Base-by-base conservation (phyloP, 2,113 vertebrate species). In the Triplophysa tibetana region DNA sequence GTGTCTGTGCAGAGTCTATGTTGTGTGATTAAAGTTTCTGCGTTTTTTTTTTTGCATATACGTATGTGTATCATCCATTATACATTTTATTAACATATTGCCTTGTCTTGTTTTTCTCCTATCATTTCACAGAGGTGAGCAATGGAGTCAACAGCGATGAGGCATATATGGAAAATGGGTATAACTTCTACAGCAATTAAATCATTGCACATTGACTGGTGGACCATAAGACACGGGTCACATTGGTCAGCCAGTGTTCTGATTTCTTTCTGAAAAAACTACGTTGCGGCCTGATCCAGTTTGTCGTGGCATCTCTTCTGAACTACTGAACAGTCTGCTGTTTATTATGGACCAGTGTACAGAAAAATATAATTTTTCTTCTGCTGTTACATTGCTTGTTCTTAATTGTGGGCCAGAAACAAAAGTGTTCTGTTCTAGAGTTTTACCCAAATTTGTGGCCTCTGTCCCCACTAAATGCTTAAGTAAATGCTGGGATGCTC, bases 101-200 rank as follows among this genome's bases (percentile, higher is more conserved):
- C 45, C 23, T 26, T 21, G 33, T 38, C 33, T 38, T 38, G 5
- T 8, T 83, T 8, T 87, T 82, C 19, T 50, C 33, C 19, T 58
- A 2, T 66, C 80, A 82, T 77, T 85, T 90, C 17, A 76, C 89
- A 99, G 97, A 99, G 92, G 95, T 98, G 87, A 93, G 95, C 82
- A 95, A 90, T 0, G 95, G 96, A 0, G 89, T 94, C 78, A 92
- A 93, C 86, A 77, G 89, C 74, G 90, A 98, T 0, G 96, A 96
- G 77, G 89, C 95, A 54, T 97, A 95, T 0, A 80, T 89, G 0
- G 96, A 97, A 79, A 95, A 93, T 0, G 93, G 94, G 68, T 95
- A 91, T 0, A 90, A 95, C 82, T 92, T 87, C 60, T 98, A 92
- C n/a, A 88, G 92, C 86, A 95, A 94, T 14, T 92, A 92, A 70